Evolutionary conservation across 2,113 vertebrate species (phyloP).

Genomic region (Bothrops jararaca): DNA sequence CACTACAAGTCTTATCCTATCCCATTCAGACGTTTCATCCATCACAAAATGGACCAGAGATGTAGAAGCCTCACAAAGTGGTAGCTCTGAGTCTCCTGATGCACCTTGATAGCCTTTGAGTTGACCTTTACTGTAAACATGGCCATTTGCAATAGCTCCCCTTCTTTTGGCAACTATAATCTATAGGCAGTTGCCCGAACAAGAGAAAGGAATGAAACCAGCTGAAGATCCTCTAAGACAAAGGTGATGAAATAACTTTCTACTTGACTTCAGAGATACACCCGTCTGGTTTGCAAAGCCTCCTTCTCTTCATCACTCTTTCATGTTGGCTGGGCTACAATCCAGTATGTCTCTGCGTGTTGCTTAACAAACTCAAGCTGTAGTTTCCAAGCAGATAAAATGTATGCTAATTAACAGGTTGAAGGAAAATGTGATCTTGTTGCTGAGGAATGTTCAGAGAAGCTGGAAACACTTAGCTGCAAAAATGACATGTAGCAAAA

Average conservation of each 20-base stretch:
- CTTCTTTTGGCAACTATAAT: background rate
- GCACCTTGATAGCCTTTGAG: background rate
- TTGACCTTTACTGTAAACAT: background rate
- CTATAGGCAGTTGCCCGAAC: background rate
- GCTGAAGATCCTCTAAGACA: slow-evolving; percentile 29
- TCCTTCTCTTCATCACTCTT: slow-evolving; percentile 40
- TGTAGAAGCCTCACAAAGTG: background rate
- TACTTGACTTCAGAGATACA: slow-evolving; percentile 39
- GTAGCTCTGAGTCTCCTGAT: background rate
- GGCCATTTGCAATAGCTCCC: background rate
- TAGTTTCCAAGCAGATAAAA: slow-evolving; percentile 78
- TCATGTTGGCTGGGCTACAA: slow-evolving; percentile 41
- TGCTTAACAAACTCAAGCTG: slow-evolving; percentile 69
- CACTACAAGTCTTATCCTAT: background rate
- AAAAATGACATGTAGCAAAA: slow-evolving; percentile 84
- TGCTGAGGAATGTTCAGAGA: slow-evolving; percentile 83
- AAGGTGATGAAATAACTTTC: slow-evolving; percentile 40
- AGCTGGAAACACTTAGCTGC: slow-evolving; percentile 92
- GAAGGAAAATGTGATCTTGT: slow-evolving; percentile 86
- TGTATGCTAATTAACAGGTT: slow-evolving; percentile 84
- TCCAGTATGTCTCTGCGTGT: slow-evolving; percentile 43
- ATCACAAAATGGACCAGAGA: background rate
- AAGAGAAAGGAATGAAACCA: slow-evolving; percentile 15
- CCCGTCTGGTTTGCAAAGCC: slow-evolving; percentile 31
- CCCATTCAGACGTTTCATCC: background rate